Base-by-base conservation (phyloP, 2,888 invertebrate species). In the Eupithecia pulchellata region DNA sequence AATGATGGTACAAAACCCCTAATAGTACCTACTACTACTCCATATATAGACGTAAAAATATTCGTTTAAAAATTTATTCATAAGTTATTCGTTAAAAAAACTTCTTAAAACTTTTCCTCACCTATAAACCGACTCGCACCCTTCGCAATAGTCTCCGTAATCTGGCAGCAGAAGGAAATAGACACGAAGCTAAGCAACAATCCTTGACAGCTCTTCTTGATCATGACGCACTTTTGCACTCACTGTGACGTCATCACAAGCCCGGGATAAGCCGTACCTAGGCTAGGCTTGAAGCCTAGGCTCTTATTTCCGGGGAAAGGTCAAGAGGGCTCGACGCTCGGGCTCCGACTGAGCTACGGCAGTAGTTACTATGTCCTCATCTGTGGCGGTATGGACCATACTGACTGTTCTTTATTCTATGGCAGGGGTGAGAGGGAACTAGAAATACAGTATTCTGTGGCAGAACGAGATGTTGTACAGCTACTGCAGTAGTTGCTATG, bases 111-210 rank as follows among this genome's bases (percentile, higher is more conserved):
- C 60, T 65, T 64, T 57, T 30, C 92, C 58, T 91, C 75, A 93
- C 94, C 93, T 75, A 93, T 93, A 81, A 89, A 93, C 79, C 93
- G 86, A 81, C 93, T 93, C 34, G 94, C 93, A 77, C 93, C 93
- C 76, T 93, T 93, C 20, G 94, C 93, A 86, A 93, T 88, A 82
- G 92, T 93, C 86, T 93, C 93, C 71, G 89, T 91, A 27, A 94
- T 87, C 79, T 94, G 94, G 83, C 94, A 94, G 86, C 93, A 93
- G 81, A 94, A 91, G 77, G 94, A 92, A 76, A 94, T 91, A 57
- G 94, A 93, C 81, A 93, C 83, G 78, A 93, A 91, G 86, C 93
- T 93, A 75, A 93, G 83, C 84, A 94, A 89, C 80, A 93, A 86
- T 79, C 93, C 92, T 84, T 94, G 93, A 82, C 89, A 93, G 83